Evolutionary conservation across 2,797 vertebrate genomes (phyloP).

Genomic region (Agapornis canus): DNA sequence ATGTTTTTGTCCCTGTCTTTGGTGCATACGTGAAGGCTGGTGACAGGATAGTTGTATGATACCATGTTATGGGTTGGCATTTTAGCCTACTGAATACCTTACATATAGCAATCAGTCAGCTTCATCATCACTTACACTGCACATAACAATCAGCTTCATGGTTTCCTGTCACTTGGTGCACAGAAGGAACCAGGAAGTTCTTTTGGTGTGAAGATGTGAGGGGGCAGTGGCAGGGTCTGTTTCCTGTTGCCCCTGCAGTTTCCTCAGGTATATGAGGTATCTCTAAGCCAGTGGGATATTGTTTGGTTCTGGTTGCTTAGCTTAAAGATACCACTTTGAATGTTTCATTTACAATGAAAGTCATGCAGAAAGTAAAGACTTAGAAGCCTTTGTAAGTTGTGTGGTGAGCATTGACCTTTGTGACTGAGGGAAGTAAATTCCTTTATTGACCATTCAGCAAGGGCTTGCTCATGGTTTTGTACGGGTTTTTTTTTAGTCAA

Average conservation of each 20-base stretch:
- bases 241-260: neutral
- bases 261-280: neutral
- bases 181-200: neutral
- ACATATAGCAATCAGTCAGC: neutral
- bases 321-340: neutral
- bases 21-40: accelerated
- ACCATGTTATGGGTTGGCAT: neutral
- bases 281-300: neutral
- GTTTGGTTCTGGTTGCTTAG: neutral
- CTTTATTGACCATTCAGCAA: neutral
- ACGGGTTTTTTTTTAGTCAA: neutral
- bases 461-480: neutral
- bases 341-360: neutral
- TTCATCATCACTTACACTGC: neutral
- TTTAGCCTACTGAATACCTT: neutral
- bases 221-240: neutral
- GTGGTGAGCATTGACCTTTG: neutral
- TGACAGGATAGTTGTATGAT: neutral
- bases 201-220: neutral
- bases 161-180: neutral
- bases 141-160: neutral
- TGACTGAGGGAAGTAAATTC: neutral
- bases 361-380: neutral
- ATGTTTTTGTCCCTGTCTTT: neutral
- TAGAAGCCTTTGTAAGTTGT: neutral